A percentile compares a stretch with the other conserved stretches of the same genome.
Evolutionary conservation across 2,113 vertebrate species (phyloP).

Genomic region (Benitochromis conjunctus): DNA sequence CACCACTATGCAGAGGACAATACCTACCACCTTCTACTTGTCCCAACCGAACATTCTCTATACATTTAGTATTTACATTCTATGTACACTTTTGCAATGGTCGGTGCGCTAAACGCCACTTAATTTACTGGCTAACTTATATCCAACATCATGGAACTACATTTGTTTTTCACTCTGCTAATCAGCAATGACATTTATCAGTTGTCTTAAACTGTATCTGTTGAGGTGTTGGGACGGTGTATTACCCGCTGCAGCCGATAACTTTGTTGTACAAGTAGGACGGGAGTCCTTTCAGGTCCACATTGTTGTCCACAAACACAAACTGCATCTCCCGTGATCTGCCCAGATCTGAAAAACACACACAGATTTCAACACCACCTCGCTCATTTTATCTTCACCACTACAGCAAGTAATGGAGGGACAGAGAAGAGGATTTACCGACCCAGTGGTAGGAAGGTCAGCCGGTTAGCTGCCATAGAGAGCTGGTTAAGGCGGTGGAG

Average conservation of each 20-base stretch:
- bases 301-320: slow-evolving; percentile 96
- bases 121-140: background rate
- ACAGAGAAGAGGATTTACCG: background rate
- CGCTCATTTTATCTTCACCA: background rate
- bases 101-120: background rate
- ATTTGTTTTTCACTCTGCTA: background rate
- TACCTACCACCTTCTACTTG: background rate
- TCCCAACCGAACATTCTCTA: background rate
- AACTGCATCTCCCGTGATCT: slow-evolving; percentile 92
- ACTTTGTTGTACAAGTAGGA: slow-evolving; percentile 97
- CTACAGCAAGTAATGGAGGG: background rate
- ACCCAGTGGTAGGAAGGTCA: slow-evolving; percentile 83
- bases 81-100: background rate
- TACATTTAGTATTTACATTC: background rate
- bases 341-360: slow-evolving; percentile 83
- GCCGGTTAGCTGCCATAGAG: slow-evolving; percentile 91
- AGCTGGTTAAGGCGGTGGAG: slow-evolving; percentile 94
- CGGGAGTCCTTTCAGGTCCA: slow-evolving; percentile 86
- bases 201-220: background rate
- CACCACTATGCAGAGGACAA: background rate
- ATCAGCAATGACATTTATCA: background rate
- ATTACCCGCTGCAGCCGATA: slow-evolving; percentile 90
- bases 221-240: background rate
- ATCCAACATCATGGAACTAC: background rate
- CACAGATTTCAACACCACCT: background rate